Percentiles rank a stretch among this genome's conserved stretches.
phyloP scores from a whole-genome alignment of 2,888 invertebrate species.

The Oxytorus armatus region DNA sequence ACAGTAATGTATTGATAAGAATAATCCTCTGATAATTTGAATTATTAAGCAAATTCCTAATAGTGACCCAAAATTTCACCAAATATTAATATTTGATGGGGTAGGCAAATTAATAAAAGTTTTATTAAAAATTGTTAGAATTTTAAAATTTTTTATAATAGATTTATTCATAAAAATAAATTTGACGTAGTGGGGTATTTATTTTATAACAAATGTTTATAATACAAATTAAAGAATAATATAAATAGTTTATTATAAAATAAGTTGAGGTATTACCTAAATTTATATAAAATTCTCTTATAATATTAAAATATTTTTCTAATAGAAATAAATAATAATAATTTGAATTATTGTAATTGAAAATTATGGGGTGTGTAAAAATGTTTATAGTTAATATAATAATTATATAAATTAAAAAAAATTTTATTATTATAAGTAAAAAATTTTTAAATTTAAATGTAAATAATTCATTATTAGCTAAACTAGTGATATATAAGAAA shows the following conservation, averaged over 20 bases:
- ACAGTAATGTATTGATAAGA: conserved; percentile 90
- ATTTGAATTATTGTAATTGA: conserved; percentile 71
- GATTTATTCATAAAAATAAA: conserved; percentile 73
- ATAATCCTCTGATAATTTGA: conserved; percentile 89
- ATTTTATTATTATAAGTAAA: conserved; percentile 74
- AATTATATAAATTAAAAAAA: conserved; percentile 71
- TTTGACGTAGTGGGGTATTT: conserved; percentile 32
- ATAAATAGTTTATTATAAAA: conserved; percentile 86
- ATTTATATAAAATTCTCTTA: conserved; percentile 14
- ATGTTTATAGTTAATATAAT: conserved; percentile 60
- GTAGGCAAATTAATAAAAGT: conserved; percentile 87
- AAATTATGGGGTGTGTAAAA: conserved; percentile 73
- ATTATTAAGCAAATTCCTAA: conserved; percentile 87
- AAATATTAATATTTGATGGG: conserved; percentile 87
- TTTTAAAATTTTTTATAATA: conserved; percentile 71
- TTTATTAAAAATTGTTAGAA: conserved; percentile 87
- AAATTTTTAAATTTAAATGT: conserved; percentile 74
- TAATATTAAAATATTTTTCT: neutral
- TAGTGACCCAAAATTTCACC: conserved; percentile 90
- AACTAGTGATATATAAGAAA: conserved; percentile 88
- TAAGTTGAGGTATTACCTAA: neutral
- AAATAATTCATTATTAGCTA: conserved; percentile 78
- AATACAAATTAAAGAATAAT: conserved; percentile 86
- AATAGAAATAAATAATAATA: neutral
- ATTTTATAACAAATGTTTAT: conserved; percentile 62